Base-by-base conservation (phyloP, 2,888 invertebrate species). In the Nymphalis c-album region DNA sequence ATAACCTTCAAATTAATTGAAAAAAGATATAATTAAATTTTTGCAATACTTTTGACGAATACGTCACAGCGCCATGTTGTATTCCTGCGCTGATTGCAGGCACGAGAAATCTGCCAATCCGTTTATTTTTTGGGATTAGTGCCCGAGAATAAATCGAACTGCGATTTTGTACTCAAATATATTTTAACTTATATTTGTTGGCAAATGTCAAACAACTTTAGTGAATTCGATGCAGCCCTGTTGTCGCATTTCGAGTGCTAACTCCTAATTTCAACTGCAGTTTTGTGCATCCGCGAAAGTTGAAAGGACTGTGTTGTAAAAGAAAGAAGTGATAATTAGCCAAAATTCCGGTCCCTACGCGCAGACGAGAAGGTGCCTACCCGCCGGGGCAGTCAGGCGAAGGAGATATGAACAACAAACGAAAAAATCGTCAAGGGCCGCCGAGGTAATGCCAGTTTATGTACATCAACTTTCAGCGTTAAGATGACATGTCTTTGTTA, bases 331-430 rank as follows among this genome's bases (percentile, higher is more conserved):
- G 88, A 88, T 85, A 92, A 92, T 90, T 91, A 85, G 90, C 94
- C 95, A 96, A 96, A 95, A 96, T 96, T 96, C 95, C 96, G 95
- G 95, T 95, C 95, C 95, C 95, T 92, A 95, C 95, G 94, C 95
- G 94, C 93, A 95, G 94, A 93, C 94, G 94, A 94, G 95, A 95
- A 94, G 94, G 94, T 94, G 95, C 95, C 95, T 95, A 94, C 93
- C 93, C 93, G 92, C 93, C 94, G 93, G 94, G 94, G 93, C 94
- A 93, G 87, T 88, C 90, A 80, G 91, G 92, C 85, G 92, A 90
- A 85, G 90, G 90, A 91, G 94, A 94, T 87, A 95, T 95, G 95
- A 96, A 96, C 87, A 96, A 94, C 90, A 96, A 96, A 93, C 95
- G 96, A 92, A 97, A 96, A 94, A 96, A 94, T 93, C 95, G 96